Percentiles rank a stretch among this genome's conserved stretches.
Evolutionary conservation across 1,140 invertebrate species (phyloP).

Genomic region (Drosophila littoralis): DNA sequence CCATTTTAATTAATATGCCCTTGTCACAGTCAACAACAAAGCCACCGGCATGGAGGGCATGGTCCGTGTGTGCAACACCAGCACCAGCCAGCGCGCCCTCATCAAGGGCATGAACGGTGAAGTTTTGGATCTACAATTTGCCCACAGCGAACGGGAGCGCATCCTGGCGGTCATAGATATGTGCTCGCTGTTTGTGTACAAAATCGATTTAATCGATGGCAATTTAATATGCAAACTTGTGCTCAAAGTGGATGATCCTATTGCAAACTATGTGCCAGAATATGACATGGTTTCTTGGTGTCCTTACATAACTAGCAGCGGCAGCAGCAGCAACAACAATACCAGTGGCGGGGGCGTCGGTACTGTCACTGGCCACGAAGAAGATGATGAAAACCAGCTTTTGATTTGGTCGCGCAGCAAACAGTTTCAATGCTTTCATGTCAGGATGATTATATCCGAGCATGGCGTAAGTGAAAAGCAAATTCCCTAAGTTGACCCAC

Average conservation of each 20-base stretch:
- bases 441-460: conserved; percentile 69
- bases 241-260: conserved; percentile 85
- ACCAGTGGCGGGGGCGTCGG: not conserved
- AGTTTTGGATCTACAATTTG: conserved; percentile 95
- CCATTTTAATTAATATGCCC: not conserved
- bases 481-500: not conserved
- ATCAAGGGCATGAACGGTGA: conserved; percentile 94
- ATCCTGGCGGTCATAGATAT: conserved; percentile 95
- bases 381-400: conserved; percentile 91
- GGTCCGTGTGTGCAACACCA: conserved; percentile 92
- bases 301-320: conserved; percentile 88
- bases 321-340: conserved; percentile 86
- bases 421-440: conserved; percentile 84
- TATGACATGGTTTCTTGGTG: conserved; percentile 92
- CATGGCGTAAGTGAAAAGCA: conserved; percentile 67
- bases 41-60: conserved; percentile 87
- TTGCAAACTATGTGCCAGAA: conserved; percentile 68
- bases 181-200: conserved; percentile 91
- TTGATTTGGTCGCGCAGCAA: conserved; percentile 92
- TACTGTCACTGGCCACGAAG: conserved; percentile 85
- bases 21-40: conserved; percentile 77
- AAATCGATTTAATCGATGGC: conserved; percentile 88
- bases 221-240: conserved; percentile 86
- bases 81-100: conserved; percentile 89
- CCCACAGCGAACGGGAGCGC: conserved; percentile 90